A percentile compares a stretch with the other conserved stretches of the same genome.
Evolutionary conservation across 2,113 vertebrate genomes (phyloP).

Genomic region (Pedionomus torquatus): DNA sequence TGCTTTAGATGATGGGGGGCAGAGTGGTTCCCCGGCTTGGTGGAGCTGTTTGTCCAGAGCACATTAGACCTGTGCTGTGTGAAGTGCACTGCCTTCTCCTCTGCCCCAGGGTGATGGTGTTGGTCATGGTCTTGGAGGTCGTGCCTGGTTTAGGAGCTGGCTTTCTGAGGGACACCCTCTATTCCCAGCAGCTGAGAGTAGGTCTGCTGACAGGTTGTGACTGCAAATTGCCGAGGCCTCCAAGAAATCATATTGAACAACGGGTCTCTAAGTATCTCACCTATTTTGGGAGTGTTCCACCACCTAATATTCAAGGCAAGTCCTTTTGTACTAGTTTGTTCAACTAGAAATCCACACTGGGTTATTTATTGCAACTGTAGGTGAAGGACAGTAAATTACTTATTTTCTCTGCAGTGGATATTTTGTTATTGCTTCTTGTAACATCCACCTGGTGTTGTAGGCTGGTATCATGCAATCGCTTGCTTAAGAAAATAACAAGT

Average conservation of each 20-base stretch:
- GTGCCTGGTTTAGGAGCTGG: neutral
- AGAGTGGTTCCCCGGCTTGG: accelerated
- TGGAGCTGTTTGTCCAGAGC: neutral
- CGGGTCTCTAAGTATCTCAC: neutral
- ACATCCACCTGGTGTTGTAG: neutral
- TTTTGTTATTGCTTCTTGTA: neutral
- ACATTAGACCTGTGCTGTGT: no score
- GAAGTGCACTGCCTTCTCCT: neutral
- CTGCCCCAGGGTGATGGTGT: neutral
- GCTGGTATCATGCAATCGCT: neutral
- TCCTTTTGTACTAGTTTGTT: neutral
- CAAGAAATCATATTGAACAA: accelerated
- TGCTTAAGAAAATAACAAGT: neutral
- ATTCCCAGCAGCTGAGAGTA: neutral
- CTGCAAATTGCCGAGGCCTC: neutral
- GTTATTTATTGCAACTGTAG: neutral
- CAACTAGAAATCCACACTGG: neutral
- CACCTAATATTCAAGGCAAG: neutral
- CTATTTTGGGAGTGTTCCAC: neutral
- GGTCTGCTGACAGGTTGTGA: neutral
- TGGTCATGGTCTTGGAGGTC: accelerated
- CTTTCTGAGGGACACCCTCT: neutral
- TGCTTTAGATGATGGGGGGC: neutral
- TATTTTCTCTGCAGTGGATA: neutral
- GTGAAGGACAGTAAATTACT: neutral